These are phyloP conservation scores for Halichoeres trimaculatus DNA, from an alignment of 2,113 vertebrate genomes.

Conservation along the genomic window DNA sequence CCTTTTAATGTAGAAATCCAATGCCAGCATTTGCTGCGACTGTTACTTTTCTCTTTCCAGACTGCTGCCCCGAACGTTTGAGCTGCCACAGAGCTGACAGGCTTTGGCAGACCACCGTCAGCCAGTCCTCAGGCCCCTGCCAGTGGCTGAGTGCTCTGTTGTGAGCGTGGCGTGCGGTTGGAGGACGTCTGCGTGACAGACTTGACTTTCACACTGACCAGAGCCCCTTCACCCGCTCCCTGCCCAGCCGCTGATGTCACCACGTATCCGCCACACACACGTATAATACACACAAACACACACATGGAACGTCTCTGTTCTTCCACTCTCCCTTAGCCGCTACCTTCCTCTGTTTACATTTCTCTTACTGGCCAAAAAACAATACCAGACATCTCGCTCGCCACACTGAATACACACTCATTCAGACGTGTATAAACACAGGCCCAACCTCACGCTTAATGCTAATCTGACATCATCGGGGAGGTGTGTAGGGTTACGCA, in stretches of 20 bases:
- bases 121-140: slow-evolving; percentile 58
- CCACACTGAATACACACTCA: slow-evolving; percentile 54
- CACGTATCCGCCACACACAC: slow-evolving; percentile 46
- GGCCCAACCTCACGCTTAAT: slow-evolving; percentile 69
- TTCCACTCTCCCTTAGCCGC: slow-evolving; percentile 73
- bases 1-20: slow-evolving; percentile 64
- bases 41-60: slow-evolving; percentile 69
- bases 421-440: slow-evolving; percentile 59
- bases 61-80: slow-evolving; percentile 65
- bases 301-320: slow-evolving; percentile 58
- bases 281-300: slow-evolving; percentile 59
- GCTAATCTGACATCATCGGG: slow-evolving; percentile 83
- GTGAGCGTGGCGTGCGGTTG: slow-evolving; percentile 66
- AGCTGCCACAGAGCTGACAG: slow-evolving; percentile 72
- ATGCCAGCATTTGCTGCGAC: slow-evolving; percentile 56
- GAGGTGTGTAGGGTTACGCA: slow-evolving; percentile 75
- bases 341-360: slow-evolving; percentile 82
- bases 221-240: slow-evolving; percentile 68
- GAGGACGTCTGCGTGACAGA: slow-evolving; percentile 77
- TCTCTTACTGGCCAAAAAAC: slow-evolving; percentile 77
- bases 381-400: slow-evolving; percentile 78
- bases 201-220: slow-evolving; percentile 80
- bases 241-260: slow-evolving; percentile 80
- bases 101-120: slow-evolving; percentile 72
- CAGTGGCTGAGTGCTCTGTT: slow-evolving; percentile 73